These are phyloP conservation scores for Odontamblyopus rebecca DNA, from an alignment of 2,797 vertebrate species.

Conservation along the genomic window DNA sequence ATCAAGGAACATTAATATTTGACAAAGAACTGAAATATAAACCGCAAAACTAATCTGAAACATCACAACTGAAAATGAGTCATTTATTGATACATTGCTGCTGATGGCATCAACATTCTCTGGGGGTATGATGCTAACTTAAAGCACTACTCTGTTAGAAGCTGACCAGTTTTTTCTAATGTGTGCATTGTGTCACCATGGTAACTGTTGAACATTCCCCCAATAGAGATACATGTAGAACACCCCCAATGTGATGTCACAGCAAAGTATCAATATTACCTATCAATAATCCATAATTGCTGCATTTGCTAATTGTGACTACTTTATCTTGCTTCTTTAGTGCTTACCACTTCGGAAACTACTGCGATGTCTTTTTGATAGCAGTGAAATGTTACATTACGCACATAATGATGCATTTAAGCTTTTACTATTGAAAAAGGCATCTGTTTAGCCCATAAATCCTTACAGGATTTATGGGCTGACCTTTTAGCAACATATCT, in stretches of 20 bases:
- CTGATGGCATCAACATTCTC: too few species aligned
- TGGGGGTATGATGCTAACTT: too few species aligned
- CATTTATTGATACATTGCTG: too few species aligned
- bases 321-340: background rate
- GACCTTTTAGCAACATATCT: conserved; percentile 24
- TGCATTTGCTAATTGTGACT: too few species aligned
- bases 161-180: too few species aligned
- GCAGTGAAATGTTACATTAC: background rate
- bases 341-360: background rate
- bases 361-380: background rate
- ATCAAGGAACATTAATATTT: background rate
- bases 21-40: background rate
- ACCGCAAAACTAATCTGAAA: background rate
- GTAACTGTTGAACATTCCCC: too few species aligned
- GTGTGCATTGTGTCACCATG: too few species aligned
- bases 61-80: background rate
- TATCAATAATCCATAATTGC: background rate
- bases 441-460: conserved; percentile 1
- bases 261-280: background rate
- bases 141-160: too few species aligned
- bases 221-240: too few species aligned
- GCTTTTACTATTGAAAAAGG: conserved; percentile 7
- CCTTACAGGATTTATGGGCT: background rate
- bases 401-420: background rate
- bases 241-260: too few species aligned